phyloP scores from a whole-genome alignment of 2,888 invertebrate species.

The Habroteleia sp. region DNA sequence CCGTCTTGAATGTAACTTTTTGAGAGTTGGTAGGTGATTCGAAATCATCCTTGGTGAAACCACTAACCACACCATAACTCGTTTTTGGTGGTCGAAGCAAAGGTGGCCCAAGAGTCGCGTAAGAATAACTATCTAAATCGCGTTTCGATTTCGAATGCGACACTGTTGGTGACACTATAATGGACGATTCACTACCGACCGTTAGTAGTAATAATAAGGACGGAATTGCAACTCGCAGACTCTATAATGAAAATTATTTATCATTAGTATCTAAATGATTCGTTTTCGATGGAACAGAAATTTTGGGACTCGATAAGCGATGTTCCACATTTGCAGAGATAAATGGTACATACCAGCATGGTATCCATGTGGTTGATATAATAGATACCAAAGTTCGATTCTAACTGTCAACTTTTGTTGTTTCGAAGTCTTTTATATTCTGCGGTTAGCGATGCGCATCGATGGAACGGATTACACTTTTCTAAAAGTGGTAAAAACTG shows the following conservation, averaged over 20 bases:
- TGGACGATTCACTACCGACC: conserved; percentile 21
- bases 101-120: conserved; percentile 16
- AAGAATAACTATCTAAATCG: conserved; percentile 28
- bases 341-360: conserved; percentile 76
- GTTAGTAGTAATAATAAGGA: conserved; percentile 34
- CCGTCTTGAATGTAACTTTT: background rate
- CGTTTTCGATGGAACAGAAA: background rate
- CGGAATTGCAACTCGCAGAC: conserved; percentile 25
- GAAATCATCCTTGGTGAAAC: conserved; percentile 4
- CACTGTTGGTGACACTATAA: conserved; percentile 18
- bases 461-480: conserved; percentile 76
- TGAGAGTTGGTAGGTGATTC: background rate
- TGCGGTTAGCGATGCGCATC: conserved; percentile 76
- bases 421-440: conserved; percentile 78
- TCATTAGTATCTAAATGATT: background rate
- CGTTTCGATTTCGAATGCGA: conserved; percentile 31
- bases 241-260: conserved; percentile 46
- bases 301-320: background rate
- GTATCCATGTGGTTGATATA: conserved; percentile 70
- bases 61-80: conserved; percentile 11
- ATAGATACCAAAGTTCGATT: conserved; percentile 71
- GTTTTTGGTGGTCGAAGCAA: conserved; percentile 10
- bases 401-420: conserved; percentile 73
- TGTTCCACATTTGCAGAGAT: conserved; percentile 14
- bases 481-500: conserved; percentile 78